Base-by-base conservation (phyloP, 2,113 vertebrate species). In the Orthonyx spaldingii region DNA sequence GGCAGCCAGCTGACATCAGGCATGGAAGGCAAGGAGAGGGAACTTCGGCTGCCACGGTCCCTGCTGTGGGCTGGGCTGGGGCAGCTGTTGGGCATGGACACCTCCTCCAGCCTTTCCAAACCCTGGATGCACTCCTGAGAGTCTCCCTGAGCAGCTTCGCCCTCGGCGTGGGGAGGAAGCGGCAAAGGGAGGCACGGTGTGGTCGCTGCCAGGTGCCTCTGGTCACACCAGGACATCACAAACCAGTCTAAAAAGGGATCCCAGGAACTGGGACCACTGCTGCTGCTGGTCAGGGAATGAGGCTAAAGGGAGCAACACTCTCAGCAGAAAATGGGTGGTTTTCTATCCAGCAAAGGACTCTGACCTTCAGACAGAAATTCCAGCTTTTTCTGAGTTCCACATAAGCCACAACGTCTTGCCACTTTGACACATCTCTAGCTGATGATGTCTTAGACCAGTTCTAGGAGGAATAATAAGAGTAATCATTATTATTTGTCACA, bases 401-500 rank as follows among this genome's bases (percentile, higher is more conserved):
- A 7, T 13, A 76, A 87, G 22, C 60, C 46, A 26, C 10, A 11
- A 50, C 17, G 33, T 44, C 66, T 55, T 52, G 33, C 47, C 39
- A 39, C 49, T 60, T 22, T 74, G 90, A 56, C 55, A 26, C 50
- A 32, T 49, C 61, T 84, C 50, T 24, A 44, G 94, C 75, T 94
- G 89, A 37, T 28, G 55, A 70, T 96, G 76, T 68, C 92, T 94
- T 52, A 47, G 93, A 52, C 71, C 32, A 19, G n/a, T 50, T 90
- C 79, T 84, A 41, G 87, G 56, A 90, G 76, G 88, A 92, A 86
- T 88, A 93, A 88, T 90, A 77, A 82, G 75, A 94, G 50, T 83
- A 84, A 90, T 88, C 68, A 75, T 95, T 78, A 86, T 81, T 95
- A 92, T 94, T 94, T 95, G 92, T 94, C 90, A 93, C 86, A 57